Evolutionary conservation across 30 jellyfish, hydroid and myxozoan genomes (phyloP), one percentile per base, ranked within the genome.

Genomic region (Turritopsis dohrnii): DNA sequence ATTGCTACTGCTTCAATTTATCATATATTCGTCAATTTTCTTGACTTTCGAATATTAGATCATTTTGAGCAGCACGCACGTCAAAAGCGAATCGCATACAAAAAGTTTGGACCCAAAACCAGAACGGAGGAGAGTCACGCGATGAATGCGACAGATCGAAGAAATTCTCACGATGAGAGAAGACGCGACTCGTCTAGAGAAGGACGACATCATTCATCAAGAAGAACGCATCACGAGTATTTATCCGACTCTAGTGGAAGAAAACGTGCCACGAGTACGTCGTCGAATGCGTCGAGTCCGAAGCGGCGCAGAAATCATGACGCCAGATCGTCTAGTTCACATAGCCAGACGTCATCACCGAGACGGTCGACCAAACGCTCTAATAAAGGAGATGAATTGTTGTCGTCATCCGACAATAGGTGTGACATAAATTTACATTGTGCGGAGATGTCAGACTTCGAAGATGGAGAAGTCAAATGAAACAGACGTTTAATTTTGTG

Each of bases 51-150:
- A n/a, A n/a, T n/a, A n/a, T 28, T 24, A 88, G 96, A 83, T 76
- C 85, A 88, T 52, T 88, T 88, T 60, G 96, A 88, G 66, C 84
- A 52, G 16, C 82, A 60, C 21, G 86, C 74, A 21, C 81, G 74
- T 30, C 96, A 88, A 30, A 83, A 83, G 53, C 76, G 84, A 20
- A 28, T 74, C 52, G 54, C 75, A 13, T 75, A 83, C 13, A 18
- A 75, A 72, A 83, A 73, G 31, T 83, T 28, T 84, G 88, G 91
- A 20, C 79, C 54, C 20, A 71, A 65, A 86, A n/a, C n/a, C n/a
- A 28, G 89, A 71, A 18, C 53, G 13, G 60, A 41, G 13, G 60
- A 41, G 60, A 41, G 4, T 26, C 28, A 29, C 22, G 52, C 20
- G 28, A 22, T 16, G 1, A 13, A 24, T 13, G 76, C 29, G 21